Evolutionary conservation across 2,888 invertebrate genomes (phyloP).

Genomic region (Nemoura dubitans): DNA sequence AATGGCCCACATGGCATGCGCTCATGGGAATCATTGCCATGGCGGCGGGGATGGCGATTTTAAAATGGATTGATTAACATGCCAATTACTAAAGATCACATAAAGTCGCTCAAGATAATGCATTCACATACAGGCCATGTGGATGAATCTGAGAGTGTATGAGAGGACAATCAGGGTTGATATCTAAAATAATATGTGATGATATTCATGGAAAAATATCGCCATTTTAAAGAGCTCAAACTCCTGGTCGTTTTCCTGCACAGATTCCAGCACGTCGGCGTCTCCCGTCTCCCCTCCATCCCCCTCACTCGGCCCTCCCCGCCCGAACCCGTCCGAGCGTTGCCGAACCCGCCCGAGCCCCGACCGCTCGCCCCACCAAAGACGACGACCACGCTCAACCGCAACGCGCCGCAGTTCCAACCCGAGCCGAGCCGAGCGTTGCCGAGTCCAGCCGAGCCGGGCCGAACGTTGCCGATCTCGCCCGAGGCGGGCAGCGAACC

Average conservation of each 20-base stretch:
- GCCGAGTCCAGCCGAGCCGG: slow-evolving; percentile 36
- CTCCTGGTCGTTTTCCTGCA: not conserved
- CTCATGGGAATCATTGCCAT: too few species aligned
- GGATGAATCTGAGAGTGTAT: too few species aligned
- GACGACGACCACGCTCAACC: slow-evolving; percentile 57
- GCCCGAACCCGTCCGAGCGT: not conserved
- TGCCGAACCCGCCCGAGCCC: slow-evolving; percentile 33
- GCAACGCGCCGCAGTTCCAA: slow-evolving; percentile 61
- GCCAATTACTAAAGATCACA: too few species aligned
- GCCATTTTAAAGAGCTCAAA: too few species aligned
- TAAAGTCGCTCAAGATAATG: too few species aligned
- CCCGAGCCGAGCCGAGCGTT: slow-evolving; percentile 7
- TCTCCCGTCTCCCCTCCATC: slow-evolving; percentile 30
- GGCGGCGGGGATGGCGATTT: too few species aligned
- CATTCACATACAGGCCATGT: too few species aligned
- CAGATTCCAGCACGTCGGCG: slow-evolving; percentile 38
- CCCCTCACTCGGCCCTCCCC: slow-evolving; percentile 25
- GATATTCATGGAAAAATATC: too few species aligned
- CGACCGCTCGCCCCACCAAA: not conserved
- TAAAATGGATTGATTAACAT: too few species aligned
- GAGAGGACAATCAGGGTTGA: too few species aligned
- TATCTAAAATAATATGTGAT: too few species aligned
- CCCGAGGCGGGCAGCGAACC: slow-evolving; percentile 46
- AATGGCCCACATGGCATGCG: too few species aligned
- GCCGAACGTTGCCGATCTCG: slow-evolving; percentile 54